A percentile compares a stretch with the other conserved stretches of the same genome.
Evolutionary conservation across 1,140 invertebrate genomes (phyloP).

Genomic region (Scaptomyza montana): DNA sequence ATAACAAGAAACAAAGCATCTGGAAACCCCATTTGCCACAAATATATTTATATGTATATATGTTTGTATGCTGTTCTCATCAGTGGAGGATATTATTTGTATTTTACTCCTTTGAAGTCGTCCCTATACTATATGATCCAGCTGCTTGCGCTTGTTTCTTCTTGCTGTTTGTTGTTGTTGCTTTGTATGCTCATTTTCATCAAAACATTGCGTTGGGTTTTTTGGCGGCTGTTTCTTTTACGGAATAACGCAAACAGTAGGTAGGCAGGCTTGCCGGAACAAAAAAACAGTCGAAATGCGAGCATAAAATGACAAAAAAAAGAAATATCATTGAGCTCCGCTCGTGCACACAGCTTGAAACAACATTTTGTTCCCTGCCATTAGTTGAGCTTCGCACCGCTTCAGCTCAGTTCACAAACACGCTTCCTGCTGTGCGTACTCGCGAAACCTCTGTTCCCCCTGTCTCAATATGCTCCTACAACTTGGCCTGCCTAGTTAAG

Average conservation of each 20-base stretch:
- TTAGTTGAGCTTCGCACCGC: conserved; percentile 62
- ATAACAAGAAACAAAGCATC: neutral
- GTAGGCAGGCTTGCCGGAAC: neutral
- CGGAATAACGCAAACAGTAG: neutral
- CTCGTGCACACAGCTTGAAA: conserved; percentile 81
- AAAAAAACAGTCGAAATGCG: conserved; percentile 36
- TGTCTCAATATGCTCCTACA: neutral
- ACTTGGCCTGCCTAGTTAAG: conserved; percentile 3
- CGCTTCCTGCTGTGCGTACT: conserved; percentile 58
- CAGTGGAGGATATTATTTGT: conserved; percentile 74
- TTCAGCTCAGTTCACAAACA: conserved; percentile 25
- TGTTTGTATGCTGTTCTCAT: conserved; percentile 52
- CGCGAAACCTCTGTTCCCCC: no score
- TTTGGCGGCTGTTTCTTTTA: conserved; percentile 64
- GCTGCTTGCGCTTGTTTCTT: conserved; percentile 20
- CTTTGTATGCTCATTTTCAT: conserved; percentile 46
- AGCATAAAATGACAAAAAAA: conserved; percentile 13
- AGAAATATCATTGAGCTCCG: conserved; percentile 73
- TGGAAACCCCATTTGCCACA: neutral
- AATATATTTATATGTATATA: conserved; percentile 8
- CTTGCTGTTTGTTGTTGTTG: conserved; percentile 34
- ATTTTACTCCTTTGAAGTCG: conserved; percentile 73
- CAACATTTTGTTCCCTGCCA: conserved; percentile 75
- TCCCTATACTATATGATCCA: no score
- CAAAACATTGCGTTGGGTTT: conserved; percentile 56